Evolutionary conservation across 2,113 vertebrate species (phyloP), one percentile per base, ranked within the genome.

Genomic region (Pluvianellus socialis): DNA sequence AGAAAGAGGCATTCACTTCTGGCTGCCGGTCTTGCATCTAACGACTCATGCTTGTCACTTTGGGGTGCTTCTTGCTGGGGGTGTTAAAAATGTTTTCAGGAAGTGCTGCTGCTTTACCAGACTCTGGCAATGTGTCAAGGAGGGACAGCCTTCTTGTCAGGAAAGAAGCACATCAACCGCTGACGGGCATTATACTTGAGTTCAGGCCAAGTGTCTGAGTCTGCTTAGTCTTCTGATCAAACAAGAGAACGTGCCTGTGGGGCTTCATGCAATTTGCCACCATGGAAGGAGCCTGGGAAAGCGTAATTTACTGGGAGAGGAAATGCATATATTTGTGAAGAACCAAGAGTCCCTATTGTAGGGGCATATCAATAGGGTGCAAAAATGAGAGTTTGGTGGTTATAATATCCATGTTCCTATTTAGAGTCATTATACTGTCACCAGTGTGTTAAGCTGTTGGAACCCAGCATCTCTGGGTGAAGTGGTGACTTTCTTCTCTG

Each of bases 91-190:
- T 32, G 50, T 16, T 68, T 92, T 66, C n/a, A 9, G 63, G 92
- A 61, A 68, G 27, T 0, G 1, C 11, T 30, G 62, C 82, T 62
- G 83, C 55, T 89, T 22, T 52, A 10, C 73, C 81, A 75, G 61
- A 12, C 40, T 13, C 30, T 40, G 85, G 56, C 35, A 42, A n/a
- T 0, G 0, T 9, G 33, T 88, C 63, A 49, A 5, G n/a, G 9
- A 33, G 72, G 72, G 22, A 73, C 63, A 89, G 5, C 5, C 44
- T 44, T 44, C 44, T 44, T 44, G 61, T 59, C 8, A 30, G 75
- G 82, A 9, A 62, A 68, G 86, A 26, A 70, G 61, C 45, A 20
- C 61, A 33, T 28, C 6, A 1, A 5, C 53, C 21, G 67, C 82
- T 56, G 72, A 26, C 2, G 15, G 79, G 72, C 55, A 8, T 45